Evolutionary conservation across 2,113 vertebrate species (phyloP).

Genomic region (Anser cygnoides): DNA sequence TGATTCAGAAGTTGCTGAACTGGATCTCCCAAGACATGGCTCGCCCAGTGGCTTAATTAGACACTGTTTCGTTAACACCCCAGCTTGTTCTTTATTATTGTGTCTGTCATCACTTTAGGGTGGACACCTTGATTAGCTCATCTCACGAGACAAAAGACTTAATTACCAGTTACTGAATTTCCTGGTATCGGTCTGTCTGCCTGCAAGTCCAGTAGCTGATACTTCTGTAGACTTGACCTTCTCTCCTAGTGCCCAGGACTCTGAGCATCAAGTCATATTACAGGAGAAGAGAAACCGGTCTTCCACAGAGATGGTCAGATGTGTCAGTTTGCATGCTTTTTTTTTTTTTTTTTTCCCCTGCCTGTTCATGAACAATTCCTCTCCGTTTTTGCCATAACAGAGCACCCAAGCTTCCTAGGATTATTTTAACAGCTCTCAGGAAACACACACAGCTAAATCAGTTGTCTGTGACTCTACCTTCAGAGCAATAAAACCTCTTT

Average conservation of each 20-base stretch:
- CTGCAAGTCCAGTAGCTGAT: not conserved
- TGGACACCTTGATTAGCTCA: constrained; percentile 12
- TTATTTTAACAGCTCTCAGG: not conserved
- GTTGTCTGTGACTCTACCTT: not conserved
- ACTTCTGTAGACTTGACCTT: not conserved
- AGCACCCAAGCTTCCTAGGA: not conserved
- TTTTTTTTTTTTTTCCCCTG: not conserved
- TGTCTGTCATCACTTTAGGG: constrained; percentile 26
- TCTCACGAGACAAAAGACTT: not conserved
- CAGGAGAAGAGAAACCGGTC: not conserved
- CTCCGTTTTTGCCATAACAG: accelerated
- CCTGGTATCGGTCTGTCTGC: constrained; percentile 18
- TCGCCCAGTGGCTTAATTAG: constrained; percentile 17
- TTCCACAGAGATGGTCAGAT: not conserved
- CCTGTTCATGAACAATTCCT: not conserved
- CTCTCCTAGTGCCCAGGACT: not conserved
- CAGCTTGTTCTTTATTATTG: constrained; percentile 30
- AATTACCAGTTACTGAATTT: not conserved
- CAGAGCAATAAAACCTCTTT: not conserved
- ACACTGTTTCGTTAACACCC: constrained; percentile 6
- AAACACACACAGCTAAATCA: not conserved
- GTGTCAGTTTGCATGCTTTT: not conserved
- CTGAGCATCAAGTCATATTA: not conserved
- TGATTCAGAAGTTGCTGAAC: constrained; percentile 37
- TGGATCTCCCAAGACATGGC: not conserved